Evolutionary conservation across 2,113 vertebrate species (phyloP).

Genomic region (Silurus glanis): DNA sequence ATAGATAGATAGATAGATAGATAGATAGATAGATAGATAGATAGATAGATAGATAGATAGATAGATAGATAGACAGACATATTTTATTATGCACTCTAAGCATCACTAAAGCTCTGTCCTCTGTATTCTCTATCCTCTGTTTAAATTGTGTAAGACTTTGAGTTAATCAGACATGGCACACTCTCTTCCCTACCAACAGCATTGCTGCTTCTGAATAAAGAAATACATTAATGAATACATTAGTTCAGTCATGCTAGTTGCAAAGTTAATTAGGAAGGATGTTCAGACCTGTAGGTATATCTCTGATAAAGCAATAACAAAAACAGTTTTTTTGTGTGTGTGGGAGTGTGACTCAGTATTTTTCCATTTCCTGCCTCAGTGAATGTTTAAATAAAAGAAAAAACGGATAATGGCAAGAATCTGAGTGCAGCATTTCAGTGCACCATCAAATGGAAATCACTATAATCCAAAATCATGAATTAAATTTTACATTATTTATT

Average conservation of each 20-base stretch:
- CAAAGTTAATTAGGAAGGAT: not conserved
- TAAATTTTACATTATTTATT: not conserved
- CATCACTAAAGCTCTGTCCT: not conserved
- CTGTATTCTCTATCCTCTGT: not conserved
- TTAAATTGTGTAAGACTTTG: not conserved
- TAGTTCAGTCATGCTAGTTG: not conserved
- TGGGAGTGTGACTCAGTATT: not conserved
- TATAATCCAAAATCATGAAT: not conserved
- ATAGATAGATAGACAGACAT: not conserved
- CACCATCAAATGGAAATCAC: not conserved
- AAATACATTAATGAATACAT: not conserved
- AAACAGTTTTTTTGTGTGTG: not conserved
- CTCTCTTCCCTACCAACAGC: not conserved
- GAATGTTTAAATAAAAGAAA: slow-evolving; percentile 11
- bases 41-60: too few species aligned
- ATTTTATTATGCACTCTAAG: not conserved
- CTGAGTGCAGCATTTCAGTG: not conserved
- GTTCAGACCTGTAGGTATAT: not conserved
- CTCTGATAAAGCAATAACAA: not conserved
- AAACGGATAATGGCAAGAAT: not conserved
- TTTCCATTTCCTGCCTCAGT: slow-evolving; percentile 19
- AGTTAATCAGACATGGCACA: not conserved
- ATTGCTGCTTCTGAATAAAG: not conserved
- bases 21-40: too few species aligned
- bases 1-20: too few species aligned